Evolutionary conservation across 2,113 vertebrate genomes (phyloP), one percentile per base, ranked within the genome.

Genomic region (Cottus gobio): DNA sequence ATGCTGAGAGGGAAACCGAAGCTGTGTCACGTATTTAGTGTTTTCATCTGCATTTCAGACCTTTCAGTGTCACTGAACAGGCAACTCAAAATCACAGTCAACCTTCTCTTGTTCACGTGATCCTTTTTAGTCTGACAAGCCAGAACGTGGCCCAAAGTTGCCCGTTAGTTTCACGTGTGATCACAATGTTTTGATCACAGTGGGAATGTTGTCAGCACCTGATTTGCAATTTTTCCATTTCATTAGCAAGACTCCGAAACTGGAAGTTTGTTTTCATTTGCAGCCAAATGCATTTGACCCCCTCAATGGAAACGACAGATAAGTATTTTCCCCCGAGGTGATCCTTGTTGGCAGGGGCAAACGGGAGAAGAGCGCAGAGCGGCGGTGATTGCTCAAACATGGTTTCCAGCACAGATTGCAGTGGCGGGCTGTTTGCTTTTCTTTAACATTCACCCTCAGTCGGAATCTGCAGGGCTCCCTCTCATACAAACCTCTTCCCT

Each of bases 281-380:
- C 84, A 91, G 88, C 77, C 74, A 89, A 91, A 93, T 86, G 81
- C 79, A 78, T 91, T 80, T 89, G 88, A 87, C 90, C 75, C 71
- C 56, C 73, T 76, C 69, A 82, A 79, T 67, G 79, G 75, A 89
- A 86, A 88, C 79, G 85, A 86, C 83, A 88, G 85, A 90, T 83
- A 72, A 88, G 86, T 88, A 82, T 89, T 89, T 90, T 77, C 50
- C 73, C 34, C 83, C 36, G 30, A 71, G 88, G 82, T 80, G 75
- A 52, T 88, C 71, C 87, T 82, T 86, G 77, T 88, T 85, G 89
- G 79, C 68, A n/a, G 46, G 46, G 79, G 73, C 61, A n/a, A 75
- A 54, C 7, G 2, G 50, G 26, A 52, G 58, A 28, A 30, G 68
- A 80, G 69, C 57, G 56, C 57, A 80, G 65, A 71, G 28, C 28